phyloP scores from a whole-genome alignment of 2,113 vertebrate species.

The Lamprologus sp. region DNA sequence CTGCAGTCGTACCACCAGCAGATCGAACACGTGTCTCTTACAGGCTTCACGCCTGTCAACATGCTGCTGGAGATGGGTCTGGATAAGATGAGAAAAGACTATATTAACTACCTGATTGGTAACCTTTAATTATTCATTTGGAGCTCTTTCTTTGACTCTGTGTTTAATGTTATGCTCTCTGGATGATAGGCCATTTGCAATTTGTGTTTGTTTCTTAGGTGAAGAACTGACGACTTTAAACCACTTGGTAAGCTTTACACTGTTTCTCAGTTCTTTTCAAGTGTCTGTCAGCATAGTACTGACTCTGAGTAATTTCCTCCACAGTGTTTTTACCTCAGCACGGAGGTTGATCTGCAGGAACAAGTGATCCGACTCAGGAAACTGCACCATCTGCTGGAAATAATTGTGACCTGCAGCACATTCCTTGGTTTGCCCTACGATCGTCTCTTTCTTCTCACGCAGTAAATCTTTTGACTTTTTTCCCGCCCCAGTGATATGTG shows the following conservation, averaged over 20 bases:
- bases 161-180: neutral
- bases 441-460: conserved; percentile 84
- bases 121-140: neutral
- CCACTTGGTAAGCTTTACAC: conserved; percentile 77
- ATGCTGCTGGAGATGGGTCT: conserved; percentile 94
- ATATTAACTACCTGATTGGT: conserved; percentile 93
- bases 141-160: neutral
- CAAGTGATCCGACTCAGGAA: conserved; percentile 84
- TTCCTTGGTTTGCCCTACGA: conserved; percentile 85
- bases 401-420: conserved; percentile 79
- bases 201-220: conserved; percentile 61
- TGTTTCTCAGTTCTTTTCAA: neutral
- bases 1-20: conserved; percentile 84
- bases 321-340: conserved; percentile 85
- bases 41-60: conserved; percentile 74
- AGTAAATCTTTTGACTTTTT: conserved; percentile 69
- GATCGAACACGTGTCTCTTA: conserved; percentile 75
- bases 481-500: neutral
- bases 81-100: conserved; percentile 96
- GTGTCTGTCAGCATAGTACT: neutral
- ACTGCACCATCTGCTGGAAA: conserved; percentile 92
- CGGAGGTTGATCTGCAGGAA: conserved; percentile 81
- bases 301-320: neutral
- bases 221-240: conserved; percentile 86
- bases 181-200: neutral